Percentiles rank a stretch among this genome's conserved stretches.
Evolutionary conservation across 2,888 invertebrate genomes (phyloP).

Genomic region (Drosophila glabriapex): DNA sequence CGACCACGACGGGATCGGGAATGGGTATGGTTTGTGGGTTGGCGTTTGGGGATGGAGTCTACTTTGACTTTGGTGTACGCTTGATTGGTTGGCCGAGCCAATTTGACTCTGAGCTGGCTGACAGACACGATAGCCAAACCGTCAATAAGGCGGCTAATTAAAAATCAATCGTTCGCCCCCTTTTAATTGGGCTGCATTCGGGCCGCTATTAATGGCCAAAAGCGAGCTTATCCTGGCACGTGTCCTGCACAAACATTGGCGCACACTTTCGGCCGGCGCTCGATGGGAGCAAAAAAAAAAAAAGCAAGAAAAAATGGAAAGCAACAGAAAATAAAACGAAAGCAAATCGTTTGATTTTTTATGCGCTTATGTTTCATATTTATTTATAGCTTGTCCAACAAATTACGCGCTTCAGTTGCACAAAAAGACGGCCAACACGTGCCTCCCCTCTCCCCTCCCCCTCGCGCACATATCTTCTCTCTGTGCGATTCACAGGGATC

Average conservation of each 20-base stretch:
- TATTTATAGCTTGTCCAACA: conserved; percentile 79
- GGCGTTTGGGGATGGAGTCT: neutral
- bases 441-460: conserved; percentile 29
- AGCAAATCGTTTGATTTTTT: conserved; percentile 68
- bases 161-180: conserved; percentile 65
- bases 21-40: neutral
- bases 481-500: conserved; percentile 30
- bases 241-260: conserved; percentile 54
- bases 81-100: conserved; percentile 59
- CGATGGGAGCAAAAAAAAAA: conserved; percentile 8
- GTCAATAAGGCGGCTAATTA: conserved; percentile 57
- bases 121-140: conserved; percentile 28
- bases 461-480: neutral
- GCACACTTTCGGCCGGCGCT: conserved; percentile 40
- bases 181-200: conserved; percentile 40
- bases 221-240: conserved; percentile 53
- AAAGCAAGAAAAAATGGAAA: conserved; percentile 8
- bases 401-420: conserved; percentile 77
- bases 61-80: conserved; percentile 31
- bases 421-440: conserved; percentile 72
- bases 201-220: conserved; percentile 56
- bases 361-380: conserved; percentile 70
- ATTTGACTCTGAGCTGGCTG: conserved; percentile 39
- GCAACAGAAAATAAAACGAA: conserved; percentile 46
- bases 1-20: neutral